Evolutionary conservation across 2,113 vertebrate genomes (phyloP).

Genomic region (Butorides virescens): DNA sequence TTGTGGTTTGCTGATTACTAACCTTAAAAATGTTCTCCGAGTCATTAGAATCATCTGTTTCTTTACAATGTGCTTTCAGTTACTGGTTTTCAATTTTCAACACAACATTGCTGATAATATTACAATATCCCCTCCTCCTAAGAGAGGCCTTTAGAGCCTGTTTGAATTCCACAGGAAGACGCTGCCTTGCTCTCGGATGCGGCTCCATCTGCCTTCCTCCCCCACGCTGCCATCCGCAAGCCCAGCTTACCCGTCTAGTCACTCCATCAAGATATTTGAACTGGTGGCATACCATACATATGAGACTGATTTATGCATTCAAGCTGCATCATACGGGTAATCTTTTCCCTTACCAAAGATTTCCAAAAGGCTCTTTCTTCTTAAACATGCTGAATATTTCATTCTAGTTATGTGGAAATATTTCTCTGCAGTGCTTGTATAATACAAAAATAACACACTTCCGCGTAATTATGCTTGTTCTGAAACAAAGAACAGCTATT

Average conservation of each 20-base stretch:
- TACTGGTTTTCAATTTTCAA: conserved; percentile 36
- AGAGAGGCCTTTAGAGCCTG: neutral
- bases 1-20: conserved; percentile 60
- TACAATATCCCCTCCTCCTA: conserved; percentile 19
- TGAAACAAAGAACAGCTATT: neutral
- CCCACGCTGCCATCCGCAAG: neutral
- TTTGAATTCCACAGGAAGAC: conserved; percentile 8
- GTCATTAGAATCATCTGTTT: conserved; percentile 43
- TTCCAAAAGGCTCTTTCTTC: neutral
- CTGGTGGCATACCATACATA: neutral
- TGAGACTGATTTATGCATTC: conserved; percentile 18
- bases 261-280: neutral
- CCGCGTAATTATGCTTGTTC: neutral
- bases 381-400: neutral
- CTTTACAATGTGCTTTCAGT: conserved; percentile 42
- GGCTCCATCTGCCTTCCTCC: conserved; percentile 4
- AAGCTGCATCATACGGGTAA: neutral
- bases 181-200: neutral
- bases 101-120: conserved; percentile 35
- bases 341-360: conserved; percentile 3
- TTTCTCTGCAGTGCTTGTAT: neutral
- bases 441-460: neutral
- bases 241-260: neutral
- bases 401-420: neutral
- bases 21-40: conserved; percentile 21